Evolutionary conservation across 2,888 invertebrate species (phyloP), one percentile per base, ranked within the genome.

Genomic region (Anarsia innoxiella): DNA sequence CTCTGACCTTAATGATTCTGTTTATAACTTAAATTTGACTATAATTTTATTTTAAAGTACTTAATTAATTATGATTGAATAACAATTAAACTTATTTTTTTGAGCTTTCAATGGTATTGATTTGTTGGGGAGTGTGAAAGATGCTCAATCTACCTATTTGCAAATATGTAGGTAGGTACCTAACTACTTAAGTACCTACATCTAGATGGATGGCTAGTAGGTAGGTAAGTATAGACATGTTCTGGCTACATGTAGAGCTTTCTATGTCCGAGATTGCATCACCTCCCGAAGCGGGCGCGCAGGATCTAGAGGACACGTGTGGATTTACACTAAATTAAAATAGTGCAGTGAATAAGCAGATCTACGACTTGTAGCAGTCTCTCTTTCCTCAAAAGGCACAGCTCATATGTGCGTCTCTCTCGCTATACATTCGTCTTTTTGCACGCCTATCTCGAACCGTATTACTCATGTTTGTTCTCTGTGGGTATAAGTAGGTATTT

Each of bases 301-400:
- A 45, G 46, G 50, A 52, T 48, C 51, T 48, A 48, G 56, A 57
- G 55, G 65, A 58, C 65, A 60, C 56, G 73, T 66, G 68, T 67
- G 68, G 60, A 65, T 66, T 61, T 66, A 64, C 63, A 63, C 53
- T 63, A 70, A 66, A 67, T 75, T 66, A 71, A 74, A 75, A 75
- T 75, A 75, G 75, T 71, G 52, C 59, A 53, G 68, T 74, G 75
- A 75, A 69, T 75, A 74, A 73, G 66, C 70, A 55, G 56, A 62
- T 48, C 48, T 45, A 42, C 39, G 43, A 43, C 48, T 44, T 43
- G 25, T 38, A 41, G 41, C 41, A 11, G 11, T 12, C 27, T 13
- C 54, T 51, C 43, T 40, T 56, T 49, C 31, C 42, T 38, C 55
- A 6, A 40, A 27, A 19, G 32, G 19, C 11, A 30, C 14, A 26